Evolutionary conservation across 2,888 invertebrate species (phyloP).

Genomic region (Lasioglossum marginatum): DNA sequence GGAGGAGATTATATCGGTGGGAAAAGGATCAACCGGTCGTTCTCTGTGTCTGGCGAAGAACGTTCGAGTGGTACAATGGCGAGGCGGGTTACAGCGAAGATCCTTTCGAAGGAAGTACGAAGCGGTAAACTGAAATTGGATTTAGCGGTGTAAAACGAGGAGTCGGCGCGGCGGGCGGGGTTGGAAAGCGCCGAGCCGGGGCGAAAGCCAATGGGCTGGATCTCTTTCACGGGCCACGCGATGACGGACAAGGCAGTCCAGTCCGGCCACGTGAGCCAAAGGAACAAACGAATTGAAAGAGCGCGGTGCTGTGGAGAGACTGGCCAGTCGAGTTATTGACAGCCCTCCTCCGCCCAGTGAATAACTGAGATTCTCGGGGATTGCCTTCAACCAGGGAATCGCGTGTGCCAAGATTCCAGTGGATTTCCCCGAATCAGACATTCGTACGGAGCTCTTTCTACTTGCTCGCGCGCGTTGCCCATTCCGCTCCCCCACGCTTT

Average conservation of each 20-base stretch:
- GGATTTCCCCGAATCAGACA: slow-evolving; percentile 35
- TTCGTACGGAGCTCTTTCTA: slow-evolving; percentile 33
- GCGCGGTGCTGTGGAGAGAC: slow-evolving; percentile 28
- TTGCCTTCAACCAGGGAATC: slow-evolving; percentile 22
- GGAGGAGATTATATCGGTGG: slow-evolving; percentile 21
- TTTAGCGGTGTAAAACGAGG: slow-evolving; percentile 70
- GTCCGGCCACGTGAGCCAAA: slow-evolving; percentile 43
- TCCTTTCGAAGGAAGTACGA: slow-evolving; percentile 60
- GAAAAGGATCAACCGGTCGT: background rate
- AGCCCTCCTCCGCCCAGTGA: slow-evolving; percentile 60
- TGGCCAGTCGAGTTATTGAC: slow-evolving; percentile 66
- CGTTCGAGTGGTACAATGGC: slow-evolving; percentile 33
- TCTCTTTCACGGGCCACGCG: slow-evolving; percentile 59
- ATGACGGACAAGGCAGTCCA: slow-evolving; percentile 58
- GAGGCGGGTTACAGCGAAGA: slow-evolving; percentile 32
- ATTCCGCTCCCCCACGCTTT: slow-evolving; percentile 2
- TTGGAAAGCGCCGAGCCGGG: slow-evolving; percentile 25
- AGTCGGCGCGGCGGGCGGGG: slow-evolving; percentile 7
- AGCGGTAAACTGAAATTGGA: slow-evolving; percentile 72
- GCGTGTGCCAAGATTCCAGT: slow-evolving; percentile 48
- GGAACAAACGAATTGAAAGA: slow-evolving; percentile 44
- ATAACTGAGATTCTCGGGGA: slow-evolving; percentile 65
- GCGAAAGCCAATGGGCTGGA: slow-evolving; percentile 52
- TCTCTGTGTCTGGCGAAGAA: slow-evolving; percentile 4
- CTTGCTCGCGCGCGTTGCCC: slow-evolving; percentile 1